phyloP scores from a whole-genome alignment of 2,888 invertebrate species.

The Microchrysa polita region DNA sequence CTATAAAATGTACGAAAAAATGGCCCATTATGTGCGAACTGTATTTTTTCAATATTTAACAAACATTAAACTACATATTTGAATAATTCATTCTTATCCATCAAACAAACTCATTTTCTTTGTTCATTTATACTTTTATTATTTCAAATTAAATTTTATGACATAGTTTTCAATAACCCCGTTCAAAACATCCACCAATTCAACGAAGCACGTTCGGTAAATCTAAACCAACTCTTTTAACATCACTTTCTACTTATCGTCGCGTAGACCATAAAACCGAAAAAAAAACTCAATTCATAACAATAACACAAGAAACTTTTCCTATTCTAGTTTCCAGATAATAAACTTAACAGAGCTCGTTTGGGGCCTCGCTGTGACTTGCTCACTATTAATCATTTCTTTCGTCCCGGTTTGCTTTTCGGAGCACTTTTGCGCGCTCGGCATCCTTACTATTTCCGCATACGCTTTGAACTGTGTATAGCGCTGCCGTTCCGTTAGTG shows the following conservation, averaged over 20 bases:
- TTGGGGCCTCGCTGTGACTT: conserved; percentile 28
- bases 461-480: too few relatives aligned
- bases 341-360: conserved; percentile 32
- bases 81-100: too few relatives aligned
- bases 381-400: conserved; percentile 25
- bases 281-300: conserved; percentile 39
- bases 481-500: conserved; percentile 7
- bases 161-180: too few relatives aligned
- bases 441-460: too few relatives aligned
- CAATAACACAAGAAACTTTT: conserved; percentile 28
- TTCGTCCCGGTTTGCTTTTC: conserved; percentile 4
- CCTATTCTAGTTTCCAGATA: conserved; percentile 27
- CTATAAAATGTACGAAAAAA: too few relatives aligned
- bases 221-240: conserved; percentile 12
- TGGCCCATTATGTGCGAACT: too few relatives aligned
- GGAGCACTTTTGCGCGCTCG: background rate
- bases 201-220: background rate
- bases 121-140: too few relatives aligned
- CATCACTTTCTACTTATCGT: conserved; percentile 36
- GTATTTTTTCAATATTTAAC: too few relatives aligned
- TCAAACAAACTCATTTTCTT: too few relatives aligned
- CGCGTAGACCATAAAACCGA: conserved; percentile 36
- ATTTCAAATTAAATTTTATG: too few relatives aligned
- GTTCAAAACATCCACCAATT: too few relatives aligned
- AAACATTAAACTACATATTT: too few relatives aligned